Percentiles rank a stretch among this genome's conserved stretches.
These are phyloP conservation scores for Olivierus martensii DNA, from an alignment of 1,140 invertebrate species.

Conservation along the genomic window DNA sequence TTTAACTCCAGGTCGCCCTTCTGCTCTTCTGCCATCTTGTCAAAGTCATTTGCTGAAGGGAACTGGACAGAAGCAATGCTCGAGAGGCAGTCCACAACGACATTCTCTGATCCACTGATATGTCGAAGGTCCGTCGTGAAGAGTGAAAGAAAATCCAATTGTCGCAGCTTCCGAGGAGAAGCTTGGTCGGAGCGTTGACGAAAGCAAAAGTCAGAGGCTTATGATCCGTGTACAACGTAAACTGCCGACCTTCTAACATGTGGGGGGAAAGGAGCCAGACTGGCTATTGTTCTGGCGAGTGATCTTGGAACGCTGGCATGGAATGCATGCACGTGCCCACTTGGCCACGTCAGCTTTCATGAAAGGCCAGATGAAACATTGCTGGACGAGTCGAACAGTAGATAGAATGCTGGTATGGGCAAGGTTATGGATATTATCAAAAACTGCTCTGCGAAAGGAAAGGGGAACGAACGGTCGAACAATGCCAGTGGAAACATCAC, in stretches of 20 bases:
- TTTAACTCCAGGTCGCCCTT: not conserved
- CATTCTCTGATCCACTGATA: conserved; percentile 28
- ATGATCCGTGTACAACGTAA: conserved; percentile 24
- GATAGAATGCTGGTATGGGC: not conserved
- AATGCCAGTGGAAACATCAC: not conserved
- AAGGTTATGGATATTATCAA: not conserved
- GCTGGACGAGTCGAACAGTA: not conserved
- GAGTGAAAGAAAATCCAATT: no score
- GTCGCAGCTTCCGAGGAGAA: not conserved
- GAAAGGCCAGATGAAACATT: conserved; percentile 9
- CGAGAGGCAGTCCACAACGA: conserved; percentile 6
- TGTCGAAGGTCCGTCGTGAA: conserved; percentile 9
- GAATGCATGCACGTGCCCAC: conserved; percentile 1
- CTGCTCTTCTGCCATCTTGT: not conserved
- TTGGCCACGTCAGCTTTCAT: not conserved
- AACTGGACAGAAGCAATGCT: not conserved
- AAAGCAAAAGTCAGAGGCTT: conserved; percentile 20
- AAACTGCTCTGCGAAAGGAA: not conserved
- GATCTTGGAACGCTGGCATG: conserved; percentile 10
- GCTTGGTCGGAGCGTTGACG: not conserved
- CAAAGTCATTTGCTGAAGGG: not conserved
- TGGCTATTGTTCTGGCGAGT: no score
- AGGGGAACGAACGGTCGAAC: conserved; percentile 1
- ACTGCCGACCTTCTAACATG: conserved; percentile 24
- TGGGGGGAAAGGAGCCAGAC: no score